Evolutionary conservation across 2,797 vertebrate genomes (phyloP).

Genomic region (Macropodus opercularis): DNA sequence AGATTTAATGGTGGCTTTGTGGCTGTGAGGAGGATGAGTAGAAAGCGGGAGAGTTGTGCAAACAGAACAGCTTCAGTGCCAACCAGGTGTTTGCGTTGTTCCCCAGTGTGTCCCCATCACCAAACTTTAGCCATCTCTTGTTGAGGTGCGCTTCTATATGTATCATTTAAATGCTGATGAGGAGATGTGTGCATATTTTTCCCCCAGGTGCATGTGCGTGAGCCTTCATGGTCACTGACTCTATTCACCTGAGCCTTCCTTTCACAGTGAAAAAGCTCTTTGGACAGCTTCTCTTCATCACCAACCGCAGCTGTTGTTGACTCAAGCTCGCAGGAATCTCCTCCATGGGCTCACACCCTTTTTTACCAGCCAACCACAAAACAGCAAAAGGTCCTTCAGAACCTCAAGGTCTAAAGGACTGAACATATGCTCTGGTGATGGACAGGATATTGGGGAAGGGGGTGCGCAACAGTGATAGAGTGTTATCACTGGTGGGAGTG

Average conservation of each 20-base stretch:
- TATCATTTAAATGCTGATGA: conserved; percentile 19
- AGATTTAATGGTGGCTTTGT: conserved; percentile 76
- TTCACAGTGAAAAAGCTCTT: conserved; percentile 66
- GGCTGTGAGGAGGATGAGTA: conserved; percentile 69
- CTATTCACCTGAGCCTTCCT: conserved; percentile 75
- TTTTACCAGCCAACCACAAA: conserved; percentile 48
- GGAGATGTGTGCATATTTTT: background rate
- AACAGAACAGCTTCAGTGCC: conserved; percentile 68
- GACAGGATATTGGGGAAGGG: background rate
- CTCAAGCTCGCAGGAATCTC: conserved; percentile 76
- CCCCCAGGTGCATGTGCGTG: conserved; percentile 25
- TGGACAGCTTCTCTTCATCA: conserved; percentile 72
- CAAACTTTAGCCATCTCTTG: conserved; percentile 7
- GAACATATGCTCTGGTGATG: conserved; percentile 31
- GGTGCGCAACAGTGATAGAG: background rate
- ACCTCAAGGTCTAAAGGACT: conserved; percentile 32
- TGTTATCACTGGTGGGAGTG: background rate
- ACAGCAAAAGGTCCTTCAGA: conserved; percentile 34
- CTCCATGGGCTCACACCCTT: conserved; percentile 65
- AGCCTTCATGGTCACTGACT: conserved; percentile 75
- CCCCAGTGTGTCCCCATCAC: conserved; percentile 20
- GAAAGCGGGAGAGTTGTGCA: conserved; percentile 68
- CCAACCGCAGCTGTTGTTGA: conserved; percentile 77
- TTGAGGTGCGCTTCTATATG: conserved; percentile 17
- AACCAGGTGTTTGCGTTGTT: conserved; percentile 66